phyloP scores from a whole-genome alignment of 2,113 vertebrate genomes.

The Coryphaenoides rupestris region DNA sequence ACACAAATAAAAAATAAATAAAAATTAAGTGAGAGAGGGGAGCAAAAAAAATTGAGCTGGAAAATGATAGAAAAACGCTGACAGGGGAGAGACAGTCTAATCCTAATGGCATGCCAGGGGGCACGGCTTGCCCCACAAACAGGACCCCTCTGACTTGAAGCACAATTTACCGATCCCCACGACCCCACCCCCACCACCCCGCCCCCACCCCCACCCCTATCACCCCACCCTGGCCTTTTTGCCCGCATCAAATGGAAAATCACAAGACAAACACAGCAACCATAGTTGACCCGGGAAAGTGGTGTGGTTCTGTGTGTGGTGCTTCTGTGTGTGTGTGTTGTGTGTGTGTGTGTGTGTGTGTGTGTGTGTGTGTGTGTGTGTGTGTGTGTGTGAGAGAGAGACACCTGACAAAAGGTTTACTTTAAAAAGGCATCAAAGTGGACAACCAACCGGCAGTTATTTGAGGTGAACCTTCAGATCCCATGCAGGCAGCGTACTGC shows the following conservation, averaged over 20 bases:
- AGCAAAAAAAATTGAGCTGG: conserved; percentile 39
- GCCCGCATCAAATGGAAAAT: conserved; percentile 37
- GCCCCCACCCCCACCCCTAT: too few species aligned
- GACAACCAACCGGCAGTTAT: too few species aligned
- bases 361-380: too few species aligned
- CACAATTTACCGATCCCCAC: conserved; percentile 41
- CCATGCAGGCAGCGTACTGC: too few species aligned
- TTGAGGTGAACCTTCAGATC: too few species aligned
- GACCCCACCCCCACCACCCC: too few species aligned
- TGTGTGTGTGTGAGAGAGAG: not conserved
- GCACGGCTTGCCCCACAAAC: conserved; percentile 36
- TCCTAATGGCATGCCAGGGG: conserved; percentile 57
- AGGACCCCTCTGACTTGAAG: conserved; percentile 29
- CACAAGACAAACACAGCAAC: conserved; percentile 26
- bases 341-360: too few species aligned
- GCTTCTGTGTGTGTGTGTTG: too few species aligned
- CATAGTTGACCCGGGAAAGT: conserved; percentile 22
- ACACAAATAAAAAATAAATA: too few species aligned
- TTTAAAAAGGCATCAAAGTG: too few species aligned
- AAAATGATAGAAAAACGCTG: conserved; percentile 42
- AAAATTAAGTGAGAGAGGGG: too few species aligned
- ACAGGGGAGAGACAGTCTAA: conserved; percentile 48
- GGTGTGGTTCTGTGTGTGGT: conserved; percentile 4
- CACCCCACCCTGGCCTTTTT: conserved; percentile 28
- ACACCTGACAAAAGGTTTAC: not conserved